phyloP scores from a whole-genome alignment of 1,140 invertebrate genomes.

The Leptinotarsa defecta region DNA sequence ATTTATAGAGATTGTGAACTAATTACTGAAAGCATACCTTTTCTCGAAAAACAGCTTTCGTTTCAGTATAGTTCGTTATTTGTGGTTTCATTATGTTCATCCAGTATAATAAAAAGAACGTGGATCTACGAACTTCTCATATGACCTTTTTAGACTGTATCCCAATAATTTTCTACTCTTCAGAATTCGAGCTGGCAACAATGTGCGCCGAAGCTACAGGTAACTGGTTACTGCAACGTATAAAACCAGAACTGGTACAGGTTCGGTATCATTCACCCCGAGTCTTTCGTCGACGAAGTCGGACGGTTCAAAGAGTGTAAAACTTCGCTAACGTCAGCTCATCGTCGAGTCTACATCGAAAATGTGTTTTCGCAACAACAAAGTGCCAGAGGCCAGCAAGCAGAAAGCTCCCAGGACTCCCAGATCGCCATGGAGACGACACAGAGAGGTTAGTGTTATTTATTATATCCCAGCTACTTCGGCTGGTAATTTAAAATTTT shows the following conservation, averaged over 20 bases:
- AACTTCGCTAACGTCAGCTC: slow-evolving; percentile 33
- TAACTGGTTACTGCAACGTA: slow-evolving; percentile 3
- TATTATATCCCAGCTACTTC: neutral
- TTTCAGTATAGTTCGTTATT: too few relatives aligned
- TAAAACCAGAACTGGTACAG: slow-evolving; percentile 21
- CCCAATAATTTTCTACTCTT: too few relatives aligned
- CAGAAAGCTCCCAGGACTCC: slow-evolving; percentile 39
- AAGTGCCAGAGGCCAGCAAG: slow-evolving; percentile 31
- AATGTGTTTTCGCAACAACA: slow-evolving; percentile 45
- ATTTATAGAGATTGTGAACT: too few relatives aligned
- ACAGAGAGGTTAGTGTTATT: slow-evolving; percentile 39
- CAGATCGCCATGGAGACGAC: slow-evolving; percentile 29
- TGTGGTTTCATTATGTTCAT: too few relatives aligned
- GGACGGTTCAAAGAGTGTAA: neutral
- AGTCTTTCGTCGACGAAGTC: slow-evolving; percentile 9
- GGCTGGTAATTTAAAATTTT: too few relatives aligned
- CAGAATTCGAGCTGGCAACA: too few relatives aligned
- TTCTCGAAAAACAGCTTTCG: too few relatives aligned
- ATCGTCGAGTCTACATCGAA: neutral
- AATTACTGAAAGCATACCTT: too few relatives aligned
- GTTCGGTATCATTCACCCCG: slow-evolving; percentile 25
- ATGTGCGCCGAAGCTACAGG: slow-evolving; percentile 1
- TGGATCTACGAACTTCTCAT: too few relatives aligned
- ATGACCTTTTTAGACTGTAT: too few relatives aligned
- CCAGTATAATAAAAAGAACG: too few relatives aligned